These are phyloP conservation scores for Megastigmus dorsalis DNA, from an alignment of 2,888 invertebrate genomes.

Conservation along the genomic window DNA sequence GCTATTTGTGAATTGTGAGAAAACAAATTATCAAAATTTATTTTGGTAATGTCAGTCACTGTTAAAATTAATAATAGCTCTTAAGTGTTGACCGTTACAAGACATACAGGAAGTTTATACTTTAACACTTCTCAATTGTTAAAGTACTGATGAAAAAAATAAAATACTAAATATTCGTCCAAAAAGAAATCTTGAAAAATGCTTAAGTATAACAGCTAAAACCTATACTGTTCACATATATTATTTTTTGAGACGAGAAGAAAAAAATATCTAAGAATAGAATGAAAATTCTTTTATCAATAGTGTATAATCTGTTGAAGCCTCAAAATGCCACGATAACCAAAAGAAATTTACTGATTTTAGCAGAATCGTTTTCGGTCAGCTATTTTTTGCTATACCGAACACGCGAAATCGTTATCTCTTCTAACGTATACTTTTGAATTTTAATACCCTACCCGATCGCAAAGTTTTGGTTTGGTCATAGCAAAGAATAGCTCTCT, in stretches of 20 bases:
- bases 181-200: conserved; percentile 8
- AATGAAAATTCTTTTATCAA: not conserved
- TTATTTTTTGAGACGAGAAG: not conserved
- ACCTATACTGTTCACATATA: not conserved
- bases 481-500: not conserved
- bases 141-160: conserved; percentile 14
- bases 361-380: not conserved
- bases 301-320: not conserved
- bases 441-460: not conserved
- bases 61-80: conserved; percentile 39
- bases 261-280: not conserved
- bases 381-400: conserved; percentile 5
- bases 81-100: conserved; percentile 51
- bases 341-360: not conserved
- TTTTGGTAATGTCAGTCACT: conserved; percentile 27
- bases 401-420: too few relatives aligned
- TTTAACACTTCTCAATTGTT: conserved; percentile 1
- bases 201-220: not conserved
- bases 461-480: not conserved
- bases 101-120: conserved; percentile 26
- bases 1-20: conserved; percentile 7
- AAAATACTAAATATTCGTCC: conserved; percentile 32
- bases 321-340: not conserved
- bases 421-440: too few relatives aligned
- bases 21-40: conserved; percentile 20